Conservation (phyloP, 2,797 vertebrate genomes). For the Loriculus beryllinus region DNA sequence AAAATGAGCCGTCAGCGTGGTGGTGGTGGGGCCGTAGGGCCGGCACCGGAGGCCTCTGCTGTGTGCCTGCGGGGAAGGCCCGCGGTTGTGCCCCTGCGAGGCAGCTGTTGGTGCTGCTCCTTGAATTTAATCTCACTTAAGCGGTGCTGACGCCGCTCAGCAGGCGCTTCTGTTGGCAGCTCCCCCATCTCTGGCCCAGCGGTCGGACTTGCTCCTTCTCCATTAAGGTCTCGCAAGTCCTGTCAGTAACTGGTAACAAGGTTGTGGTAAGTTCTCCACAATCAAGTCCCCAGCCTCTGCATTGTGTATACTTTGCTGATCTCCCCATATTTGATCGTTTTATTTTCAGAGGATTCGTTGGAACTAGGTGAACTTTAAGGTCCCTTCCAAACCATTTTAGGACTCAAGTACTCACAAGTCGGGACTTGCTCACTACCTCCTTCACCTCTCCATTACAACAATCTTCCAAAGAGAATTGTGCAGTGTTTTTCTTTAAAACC, state of each 20-base stretch:
- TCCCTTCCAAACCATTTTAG: background rate
- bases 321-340: accelerated
- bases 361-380: background rate
- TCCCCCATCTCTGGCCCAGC: accelerated
- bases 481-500: background rate
- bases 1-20: background rate
- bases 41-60: background rate
- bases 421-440: accelerated
- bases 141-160: accelerated
- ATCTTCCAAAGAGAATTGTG: accelerated
- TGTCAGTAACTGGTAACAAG: background rate
- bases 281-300: accelerated
- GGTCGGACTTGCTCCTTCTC: background rate
- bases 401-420: background rate
- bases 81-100: accelerated
- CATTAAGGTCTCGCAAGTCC: accelerated
- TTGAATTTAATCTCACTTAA: too few relatives aligned
- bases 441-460: accelerated
- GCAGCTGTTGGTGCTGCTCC: background rate
- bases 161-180: accelerated
- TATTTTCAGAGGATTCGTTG: background rate
- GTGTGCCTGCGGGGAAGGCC: accelerated
- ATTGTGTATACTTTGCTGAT: accelerated
- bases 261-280: accelerated
- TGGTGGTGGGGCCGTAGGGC: too few relatives aligned